Evolutionary conservation across 2,888 invertebrate species (phyloP), one percentile per base, ranked within the genome.

Genomic region (Parnassius glacialis): DNA sequence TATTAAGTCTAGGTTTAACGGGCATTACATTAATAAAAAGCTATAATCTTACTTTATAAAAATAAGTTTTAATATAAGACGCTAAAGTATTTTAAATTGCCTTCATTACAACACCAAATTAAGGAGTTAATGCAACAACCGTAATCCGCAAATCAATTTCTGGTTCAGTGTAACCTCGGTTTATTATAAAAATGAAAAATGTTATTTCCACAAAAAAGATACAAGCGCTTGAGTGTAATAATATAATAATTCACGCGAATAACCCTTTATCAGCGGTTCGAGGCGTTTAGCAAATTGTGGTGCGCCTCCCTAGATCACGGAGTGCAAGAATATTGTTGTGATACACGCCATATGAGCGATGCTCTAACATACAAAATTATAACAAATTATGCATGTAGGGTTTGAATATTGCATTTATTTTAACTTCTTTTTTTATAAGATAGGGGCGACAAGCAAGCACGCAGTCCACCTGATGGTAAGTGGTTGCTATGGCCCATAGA

Each of bases 191-290:
- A 56, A 56, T 55, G 51, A 58, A 57, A 48, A 52, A 57, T 43
- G 20, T 45, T 56, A 43, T 56, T 52, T 52, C 51, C 55, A 56
- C 55, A 63, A 52, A 56, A 59, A 62, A 63, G 41, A 50, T 55
- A 59, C 62, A 62, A 56, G 67, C 68, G 66, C 66, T 73, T 69
- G 66, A 69, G 67, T 68, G 71, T 78, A 77, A 75, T 74, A 79
- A 77, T 78, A 76, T 74, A 79, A 83, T 84, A 83, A 76, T 75
- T 84, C 79, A 81, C 64, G 68, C 64, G 73, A 81, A 84, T 79
- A 84, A 80, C 84, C 84, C 85, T 85, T 84, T 76, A 74, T 76
- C 69, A 74, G 67, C 67, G 65, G 66, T 66, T 67, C 57, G 67
- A 70, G 70, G 74, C 68, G 75, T 75, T 76, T 76, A 75, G 74